These are phyloP conservation scores for Auanema sp. DNA, from an alignment of 2,888 invertebrate genomes.

Conservation along the genomic window DNA sequence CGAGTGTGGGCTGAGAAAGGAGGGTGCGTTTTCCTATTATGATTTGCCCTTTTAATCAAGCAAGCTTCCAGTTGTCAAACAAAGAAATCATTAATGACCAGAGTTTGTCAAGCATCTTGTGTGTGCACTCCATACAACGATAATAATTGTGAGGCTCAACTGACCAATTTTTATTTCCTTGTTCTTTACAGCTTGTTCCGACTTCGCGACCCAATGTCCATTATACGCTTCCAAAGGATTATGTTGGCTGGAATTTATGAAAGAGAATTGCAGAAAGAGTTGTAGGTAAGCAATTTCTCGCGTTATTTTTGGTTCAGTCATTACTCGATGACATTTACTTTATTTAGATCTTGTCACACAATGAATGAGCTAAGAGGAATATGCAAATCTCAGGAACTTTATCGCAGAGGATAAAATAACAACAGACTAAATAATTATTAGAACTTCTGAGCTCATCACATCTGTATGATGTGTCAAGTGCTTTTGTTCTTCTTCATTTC, in stretches of 20 bases:
- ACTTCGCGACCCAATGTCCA: neutral
- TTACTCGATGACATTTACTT: too few species aligned
- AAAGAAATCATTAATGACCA: neutral
- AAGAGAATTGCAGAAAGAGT: neutral
- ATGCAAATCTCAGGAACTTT: too few species aligned
- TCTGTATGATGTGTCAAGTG: too few species aligned
- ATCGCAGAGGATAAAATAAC: too few species aligned
- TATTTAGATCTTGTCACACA: too few species aligned
- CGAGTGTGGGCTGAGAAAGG: neutral
- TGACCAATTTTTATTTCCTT: neutral
- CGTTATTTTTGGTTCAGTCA: neutral
- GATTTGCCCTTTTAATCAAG: too few species aligned
- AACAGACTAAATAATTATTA: too few species aligned
- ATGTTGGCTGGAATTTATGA: conserved; percentile 7
- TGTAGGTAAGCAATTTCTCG: neutral
- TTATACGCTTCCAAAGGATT: conserved; percentile 3
- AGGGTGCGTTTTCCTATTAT: neutral
- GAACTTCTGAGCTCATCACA: too few species aligned
- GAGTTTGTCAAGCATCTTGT: conserved; percentile 6
- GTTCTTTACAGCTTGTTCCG: neutral
- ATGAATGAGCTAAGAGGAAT: too few species aligned
- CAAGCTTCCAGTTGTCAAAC: neutral
- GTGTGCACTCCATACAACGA: neutral
- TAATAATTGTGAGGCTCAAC: neutral
- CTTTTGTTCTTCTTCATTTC: too few species aligned